Conservation (phyloP, 2,113 vertebrate genomes). For the Coracopsis vasa region DNA sequence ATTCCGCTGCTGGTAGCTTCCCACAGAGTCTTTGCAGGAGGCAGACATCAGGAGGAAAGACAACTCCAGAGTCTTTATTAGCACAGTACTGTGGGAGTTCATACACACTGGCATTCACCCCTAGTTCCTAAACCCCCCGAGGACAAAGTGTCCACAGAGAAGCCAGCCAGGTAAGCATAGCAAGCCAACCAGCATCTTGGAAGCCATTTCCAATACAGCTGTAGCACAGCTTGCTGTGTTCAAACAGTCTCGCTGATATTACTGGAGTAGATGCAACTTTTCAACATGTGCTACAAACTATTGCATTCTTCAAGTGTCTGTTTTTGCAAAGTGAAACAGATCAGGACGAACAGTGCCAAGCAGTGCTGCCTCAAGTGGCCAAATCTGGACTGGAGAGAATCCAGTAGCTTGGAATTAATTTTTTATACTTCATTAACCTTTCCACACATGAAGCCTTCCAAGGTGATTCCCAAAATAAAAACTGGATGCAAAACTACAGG, state of each 20-base stretch:
- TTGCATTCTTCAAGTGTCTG: neutral
- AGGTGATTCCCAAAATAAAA: neutral
- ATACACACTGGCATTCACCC: fast-evolving
- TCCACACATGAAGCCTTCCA: neutral
- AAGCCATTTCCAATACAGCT: neutral
- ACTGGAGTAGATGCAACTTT: neutral
- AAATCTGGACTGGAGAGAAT: neutral
- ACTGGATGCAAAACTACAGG: neutral
- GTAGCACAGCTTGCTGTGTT: neutral
- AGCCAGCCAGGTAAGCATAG: fast-evolving
- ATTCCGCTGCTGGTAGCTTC: neutral
- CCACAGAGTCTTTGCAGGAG: neutral
- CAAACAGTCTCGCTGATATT: neutral
- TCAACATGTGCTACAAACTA: neutral
- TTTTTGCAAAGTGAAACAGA: neutral
- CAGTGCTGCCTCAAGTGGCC: neutral
- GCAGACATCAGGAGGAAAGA: neutral
- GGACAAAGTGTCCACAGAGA: fast-evolving
- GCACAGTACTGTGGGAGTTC: neutral
- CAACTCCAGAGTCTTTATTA: neutral
- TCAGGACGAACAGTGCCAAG: neutral
- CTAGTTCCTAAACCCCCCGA: neutral
- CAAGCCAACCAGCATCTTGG: neutral
- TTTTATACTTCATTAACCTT: neutral
- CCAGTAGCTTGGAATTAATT: neutral